A percentile compares a stretch with the other conserved stretches of the same genome.
Evolutionary conservation across 2,888 invertebrate species (phyloP).

Genomic region (Scrobipalpa costella): DNA sequence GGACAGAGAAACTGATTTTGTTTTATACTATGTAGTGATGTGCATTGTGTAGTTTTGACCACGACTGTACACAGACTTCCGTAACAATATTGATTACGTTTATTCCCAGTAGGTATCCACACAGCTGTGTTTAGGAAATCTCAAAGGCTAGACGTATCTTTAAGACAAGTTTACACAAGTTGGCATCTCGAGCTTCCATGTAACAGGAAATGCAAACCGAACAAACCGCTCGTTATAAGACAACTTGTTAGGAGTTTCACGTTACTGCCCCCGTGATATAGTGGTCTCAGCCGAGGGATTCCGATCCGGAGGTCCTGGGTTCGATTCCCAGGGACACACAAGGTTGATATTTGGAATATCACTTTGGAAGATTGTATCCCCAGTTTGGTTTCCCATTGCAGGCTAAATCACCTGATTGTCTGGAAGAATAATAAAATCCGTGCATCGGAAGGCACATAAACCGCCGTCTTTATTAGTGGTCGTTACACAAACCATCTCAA

Average conservation of each 20-base stretch:
- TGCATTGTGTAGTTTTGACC: neutral
- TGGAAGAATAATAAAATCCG: too few species aligned
- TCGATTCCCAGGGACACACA: too few species aligned
- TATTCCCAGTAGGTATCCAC: neutral
- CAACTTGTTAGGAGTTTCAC: neutral
- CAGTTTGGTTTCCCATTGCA: too few species aligned
- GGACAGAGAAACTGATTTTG: too few species aligned
- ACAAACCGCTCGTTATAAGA: neutral
- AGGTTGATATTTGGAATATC: too few species aligned
- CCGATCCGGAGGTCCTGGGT: too few species aligned
- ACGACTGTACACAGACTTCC: neutral
- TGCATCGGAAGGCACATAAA: neutral
- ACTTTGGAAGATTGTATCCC: too few species aligned
- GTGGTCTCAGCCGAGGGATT: too few species aligned
- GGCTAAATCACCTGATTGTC: too few species aligned
- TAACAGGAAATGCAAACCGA: neutral
- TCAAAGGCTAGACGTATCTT: constrained; percentile 3
- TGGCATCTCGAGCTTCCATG: neutral
- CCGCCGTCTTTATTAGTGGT: neutral
- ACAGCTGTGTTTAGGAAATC: constrained; percentile 6
- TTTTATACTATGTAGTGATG: too few species aligned
- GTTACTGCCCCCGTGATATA: neutral
- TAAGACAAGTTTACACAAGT: constrained; percentile 7
- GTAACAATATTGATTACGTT: constrained; percentile 2
- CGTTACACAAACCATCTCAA: too few species aligned